These are phyloP conservation scores for Embiotoca jacksoni DNA, from an alignment of 2,113 vertebrate species.

Conservation along the genomic window DNA sequence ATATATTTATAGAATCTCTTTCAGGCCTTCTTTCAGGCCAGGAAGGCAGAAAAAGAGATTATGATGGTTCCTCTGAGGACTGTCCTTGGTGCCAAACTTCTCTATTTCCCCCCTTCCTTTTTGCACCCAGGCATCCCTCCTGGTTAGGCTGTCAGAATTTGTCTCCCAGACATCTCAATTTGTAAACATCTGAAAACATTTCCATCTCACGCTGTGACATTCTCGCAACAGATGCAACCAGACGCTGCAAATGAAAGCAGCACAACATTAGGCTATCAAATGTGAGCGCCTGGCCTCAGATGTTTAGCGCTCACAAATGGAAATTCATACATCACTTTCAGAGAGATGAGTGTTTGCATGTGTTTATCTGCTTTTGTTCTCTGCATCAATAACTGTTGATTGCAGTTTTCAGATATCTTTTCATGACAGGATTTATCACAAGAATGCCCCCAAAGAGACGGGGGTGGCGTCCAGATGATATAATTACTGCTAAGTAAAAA, in stretches of 20 bases:
- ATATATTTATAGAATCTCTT: slow-evolving; percentile 91
- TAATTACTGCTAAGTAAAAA: slow-evolving; percentile 39
- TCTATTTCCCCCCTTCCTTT: slow-evolving; percentile 35
- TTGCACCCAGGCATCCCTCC: slow-evolving; percentile 85
- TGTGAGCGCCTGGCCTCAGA: slow-evolving; percentile 30
- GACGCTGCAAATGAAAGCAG: slow-evolving; percentile 37
- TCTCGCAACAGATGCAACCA: slow-evolving; percentile 62
- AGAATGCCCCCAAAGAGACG: slow-evolving; percentile 7
- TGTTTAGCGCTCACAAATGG: slow-evolving; percentile 28
- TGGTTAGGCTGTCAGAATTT: slow-evolving; percentile 90
- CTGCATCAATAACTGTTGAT: slow-evolving; percentile 27
- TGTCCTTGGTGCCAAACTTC: slow-evolving; percentile 88
- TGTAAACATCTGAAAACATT: slow-evolving; percentile 90
- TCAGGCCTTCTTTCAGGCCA: slow-evolving; percentile 77
- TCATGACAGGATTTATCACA: slow-evolving; percentile 12
- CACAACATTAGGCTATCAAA: slow-evolving; percentile 37
- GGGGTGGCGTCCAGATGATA: slow-evolving; percentile 29
- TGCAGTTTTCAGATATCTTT: slow-evolving; percentile 20
- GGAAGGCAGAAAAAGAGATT: slow-evolving; percentile 92
- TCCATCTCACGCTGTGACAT: slow-evolving; percentile 68
- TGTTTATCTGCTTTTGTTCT: slow-evolving; percentile 24
- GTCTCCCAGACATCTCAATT: slow-evolving; percentile 90
- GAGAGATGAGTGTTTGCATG: slow-evolving; percentile 29
- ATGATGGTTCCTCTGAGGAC: slow-evolving; percentile 86
- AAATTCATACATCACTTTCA: slow-evolving; percentile 26